phyloP scores from a whole-genome alignment of 2,113 vertebrate genomes.

The Ammospiza caudacuta region DNA sequence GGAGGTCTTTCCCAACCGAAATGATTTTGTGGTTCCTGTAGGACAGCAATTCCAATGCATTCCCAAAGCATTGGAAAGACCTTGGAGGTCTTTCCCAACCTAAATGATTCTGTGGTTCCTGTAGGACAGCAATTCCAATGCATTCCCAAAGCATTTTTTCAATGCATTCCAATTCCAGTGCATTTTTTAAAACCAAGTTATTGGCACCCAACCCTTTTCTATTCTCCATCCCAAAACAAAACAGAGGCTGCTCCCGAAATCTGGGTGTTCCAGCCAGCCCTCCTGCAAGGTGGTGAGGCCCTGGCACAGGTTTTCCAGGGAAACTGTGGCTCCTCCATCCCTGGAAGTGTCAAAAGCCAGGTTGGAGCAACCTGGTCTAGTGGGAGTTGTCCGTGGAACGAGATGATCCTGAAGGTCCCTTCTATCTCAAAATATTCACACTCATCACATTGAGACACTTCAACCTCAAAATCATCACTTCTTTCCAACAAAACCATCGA shows the following conservation, averaged over 20 bases:
- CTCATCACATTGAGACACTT: accelerated
- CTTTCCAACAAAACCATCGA: background rate
- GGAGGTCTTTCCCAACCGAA: background rate
- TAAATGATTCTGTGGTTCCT: background rate
- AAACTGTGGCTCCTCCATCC: background rate
- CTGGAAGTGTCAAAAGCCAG: background rate
- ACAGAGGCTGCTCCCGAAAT: background rate
- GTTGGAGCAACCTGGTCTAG: background rate
- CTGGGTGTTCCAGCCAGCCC: background rate
- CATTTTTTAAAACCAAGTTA: background rate
- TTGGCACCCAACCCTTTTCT: background rate
- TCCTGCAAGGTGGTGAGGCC: background rate
- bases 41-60: background rate
- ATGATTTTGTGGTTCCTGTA: background rate
- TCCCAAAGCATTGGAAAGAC: too few species aligned
- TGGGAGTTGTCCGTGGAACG: accelerated
- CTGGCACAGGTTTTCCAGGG: background rate
- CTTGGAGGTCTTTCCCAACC: background rate
- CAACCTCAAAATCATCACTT: background rate
- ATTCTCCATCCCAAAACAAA: background rate
- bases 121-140: background rate
- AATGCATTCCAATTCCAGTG: too few species aligned
- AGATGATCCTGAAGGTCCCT: background rate
- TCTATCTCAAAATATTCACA: background rate
- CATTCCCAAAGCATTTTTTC: background rate